These are phyloP conservation scores for Hystrix brachyura DNA, from an alignment of 2,113 vertebrate species.

Conservation along the genomic window DNA sequence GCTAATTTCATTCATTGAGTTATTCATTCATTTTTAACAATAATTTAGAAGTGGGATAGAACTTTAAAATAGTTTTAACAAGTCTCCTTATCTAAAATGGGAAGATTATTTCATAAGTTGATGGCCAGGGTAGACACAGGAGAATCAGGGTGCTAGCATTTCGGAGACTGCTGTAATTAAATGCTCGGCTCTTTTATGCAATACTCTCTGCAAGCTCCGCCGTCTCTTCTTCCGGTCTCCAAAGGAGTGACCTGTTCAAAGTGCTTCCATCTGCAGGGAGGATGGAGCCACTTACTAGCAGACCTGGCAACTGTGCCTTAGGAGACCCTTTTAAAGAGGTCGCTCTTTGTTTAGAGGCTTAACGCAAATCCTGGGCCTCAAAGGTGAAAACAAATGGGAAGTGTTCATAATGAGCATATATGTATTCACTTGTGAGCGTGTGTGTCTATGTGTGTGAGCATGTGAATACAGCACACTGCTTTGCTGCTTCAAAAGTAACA, in stretches of 20 bases:
- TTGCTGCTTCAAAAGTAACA: conserved; percentile 24
- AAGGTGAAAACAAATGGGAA: not conserved
- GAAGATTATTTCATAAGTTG: not conserved
- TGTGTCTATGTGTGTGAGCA: not conserved
- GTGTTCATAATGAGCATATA: not conserved
- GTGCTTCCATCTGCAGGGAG: conserved; percentile 46
- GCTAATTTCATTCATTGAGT: conserved; percentile 6
- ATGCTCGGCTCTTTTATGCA: conserved; percentile 28
- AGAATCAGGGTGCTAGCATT: not conserved
- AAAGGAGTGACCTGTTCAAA: conserved; percentile 49
- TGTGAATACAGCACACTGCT: not conserved
- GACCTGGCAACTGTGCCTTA: not conserved
- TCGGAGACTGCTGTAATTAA: conserved; percentile 52
- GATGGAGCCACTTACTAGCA: not conserved
- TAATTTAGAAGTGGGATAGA: not conserved
- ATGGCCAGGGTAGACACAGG: not conserved
- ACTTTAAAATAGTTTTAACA: not conserved
- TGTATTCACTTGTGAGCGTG: not conserved
- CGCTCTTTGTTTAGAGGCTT: conserved; percentile 39
- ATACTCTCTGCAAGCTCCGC: conserved; percentile 52
- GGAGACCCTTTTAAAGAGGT: conserved; percentile 38
- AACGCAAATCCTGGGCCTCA: conserved; percentile 16
- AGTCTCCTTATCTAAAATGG: not conserved
- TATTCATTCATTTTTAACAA: not conserved
- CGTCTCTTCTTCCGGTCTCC: not conserved